Evolutionary conservation across 92 coral and sea anemone species (phyloP).

Genomic region (Zoanthus sansibaricus): DNA sequence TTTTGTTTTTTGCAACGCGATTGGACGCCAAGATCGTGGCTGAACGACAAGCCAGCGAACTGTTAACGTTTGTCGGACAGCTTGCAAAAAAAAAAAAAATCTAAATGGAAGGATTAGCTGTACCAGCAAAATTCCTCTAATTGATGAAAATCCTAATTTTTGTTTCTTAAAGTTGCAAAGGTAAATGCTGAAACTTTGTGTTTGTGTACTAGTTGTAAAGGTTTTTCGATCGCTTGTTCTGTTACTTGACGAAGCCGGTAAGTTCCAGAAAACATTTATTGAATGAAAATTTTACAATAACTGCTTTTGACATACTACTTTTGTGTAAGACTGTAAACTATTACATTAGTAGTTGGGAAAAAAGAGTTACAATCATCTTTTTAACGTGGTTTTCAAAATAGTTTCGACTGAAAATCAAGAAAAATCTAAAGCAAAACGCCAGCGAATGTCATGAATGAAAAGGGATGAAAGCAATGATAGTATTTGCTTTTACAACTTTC

Average conservation of each 20-base stretch:
- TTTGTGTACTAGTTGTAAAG: background rate
- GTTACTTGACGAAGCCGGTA: background rate
- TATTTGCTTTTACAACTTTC: no score
- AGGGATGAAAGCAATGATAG: no score
- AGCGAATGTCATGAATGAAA: background rate
- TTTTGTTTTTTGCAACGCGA: constrained; percentile 15
- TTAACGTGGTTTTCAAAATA: background rate
- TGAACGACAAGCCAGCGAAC: background rate
- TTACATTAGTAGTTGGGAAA: background rate
- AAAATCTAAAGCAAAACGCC: background rate
- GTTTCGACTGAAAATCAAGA: background rate
- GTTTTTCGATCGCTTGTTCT: constrained; percentile 16
- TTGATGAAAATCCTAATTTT: background rate
- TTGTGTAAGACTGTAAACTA: background rate
- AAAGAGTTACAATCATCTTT: background rate
- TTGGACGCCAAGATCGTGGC: background rate
- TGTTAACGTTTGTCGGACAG: no score
- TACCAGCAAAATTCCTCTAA: background rate
- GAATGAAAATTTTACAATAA: background rate
- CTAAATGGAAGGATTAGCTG: no score
- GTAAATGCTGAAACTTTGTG: background rate
- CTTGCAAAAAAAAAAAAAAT: no score
- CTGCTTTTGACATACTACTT: background rate
- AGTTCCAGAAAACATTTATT: background rate
- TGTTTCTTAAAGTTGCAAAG: background rate